Conservation (phyloP, 2,888 invertebrate species). For the Digitonthophagus gazella region DNA sequence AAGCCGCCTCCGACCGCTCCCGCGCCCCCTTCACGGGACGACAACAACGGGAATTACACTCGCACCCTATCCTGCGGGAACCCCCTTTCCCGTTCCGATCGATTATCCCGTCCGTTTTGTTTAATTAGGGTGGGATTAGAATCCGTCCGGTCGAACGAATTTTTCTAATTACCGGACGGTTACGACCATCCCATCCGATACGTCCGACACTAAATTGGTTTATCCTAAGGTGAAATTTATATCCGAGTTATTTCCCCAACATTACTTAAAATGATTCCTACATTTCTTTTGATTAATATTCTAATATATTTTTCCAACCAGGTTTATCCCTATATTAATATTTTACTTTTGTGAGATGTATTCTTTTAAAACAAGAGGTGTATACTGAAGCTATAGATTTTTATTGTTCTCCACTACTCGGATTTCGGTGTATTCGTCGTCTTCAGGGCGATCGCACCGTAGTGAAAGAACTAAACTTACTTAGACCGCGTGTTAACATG, state of each 20-base stretch:
- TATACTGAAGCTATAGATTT: too few relatives aligned
- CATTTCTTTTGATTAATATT: neutral
- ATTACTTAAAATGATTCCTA: neutral
- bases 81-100: constrained; percentile 35
- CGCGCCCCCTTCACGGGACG: constrained; percentile 4
- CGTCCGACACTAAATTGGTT: neutral
- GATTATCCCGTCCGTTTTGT: constrained; percentile 44
- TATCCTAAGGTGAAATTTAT: neutral
- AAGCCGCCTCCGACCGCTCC: neutral
- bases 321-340: too few relatives aligned
- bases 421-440: too few relatives aligned
- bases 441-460: too few relatives aligned
- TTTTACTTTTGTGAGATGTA: too few relatives aligned
- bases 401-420: too few relatives aligned
- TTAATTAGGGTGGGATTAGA: constrained; percentile 32
- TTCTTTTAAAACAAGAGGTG: too few relatives aligned
- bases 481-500: too few relatives aligned
- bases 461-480: too few relatives aligned
- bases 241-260: neutral
- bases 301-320: neutral
- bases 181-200: neutral
- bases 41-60: constrained; percentile 1
- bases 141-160: constrained; percentile 27
- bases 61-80: constrained; percentile 10
- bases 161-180: constrained; percentile 16